Evolutionary conservation across 2,888 invertebrate species (phyloP).

Genomic region (Caenorhabditis plicata): DNA sequence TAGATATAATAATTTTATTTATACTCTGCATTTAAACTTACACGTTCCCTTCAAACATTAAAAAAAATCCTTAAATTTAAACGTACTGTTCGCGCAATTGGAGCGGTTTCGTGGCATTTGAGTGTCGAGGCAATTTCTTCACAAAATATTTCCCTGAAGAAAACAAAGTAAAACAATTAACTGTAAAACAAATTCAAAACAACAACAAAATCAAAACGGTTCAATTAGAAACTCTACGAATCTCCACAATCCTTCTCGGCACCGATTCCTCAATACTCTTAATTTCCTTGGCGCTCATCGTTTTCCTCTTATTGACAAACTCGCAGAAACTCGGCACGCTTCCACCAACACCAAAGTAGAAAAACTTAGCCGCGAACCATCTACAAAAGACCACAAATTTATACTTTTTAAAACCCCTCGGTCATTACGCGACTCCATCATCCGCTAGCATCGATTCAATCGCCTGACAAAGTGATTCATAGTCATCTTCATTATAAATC

Average conservation of each 20-base stretch:
- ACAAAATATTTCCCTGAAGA: too few species aligned
- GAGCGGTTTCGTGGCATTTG: too few species aligned
- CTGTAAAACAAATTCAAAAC: not conserved
- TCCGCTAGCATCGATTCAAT: constrained; percentile 73
- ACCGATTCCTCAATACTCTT: constrained; percentile 24
- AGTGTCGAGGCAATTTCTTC: too few species aligned
- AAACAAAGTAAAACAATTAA: too few species aligned
- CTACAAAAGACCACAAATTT: constrained; percentile 55
- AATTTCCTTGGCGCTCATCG: constrained; percentile 22
- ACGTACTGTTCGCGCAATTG: too few species aligned
- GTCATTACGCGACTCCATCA: constrained; percentile 69
- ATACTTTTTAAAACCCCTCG: not conserved
- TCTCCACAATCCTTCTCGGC: constrained; percentile 33
- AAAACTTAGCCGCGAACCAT: constrained; percentile 83
- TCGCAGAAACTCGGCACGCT: constrained; percentile 78
- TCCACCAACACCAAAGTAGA: constrained; percentile 94
- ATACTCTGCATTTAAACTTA: too few species aligned
- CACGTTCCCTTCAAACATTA: too few species aligned
- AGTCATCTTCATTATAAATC: constrained; percentile 79
- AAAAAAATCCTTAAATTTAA: too few species aligned
- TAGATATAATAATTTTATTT: too few species aligned
- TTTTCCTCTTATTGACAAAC: constrained; percentile 67
- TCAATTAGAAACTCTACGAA: constrained; percentile 17
- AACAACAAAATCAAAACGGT: too few species aligned
- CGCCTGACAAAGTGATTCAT: constrained; percentile 74